A percentile compares a stretch with the other conserved stretches of the same genome.
Evolutionary conservation across 2,113 vertebrate genomes (phyloP).

Genomic region (Leucopsar rothschildi): DNA sequence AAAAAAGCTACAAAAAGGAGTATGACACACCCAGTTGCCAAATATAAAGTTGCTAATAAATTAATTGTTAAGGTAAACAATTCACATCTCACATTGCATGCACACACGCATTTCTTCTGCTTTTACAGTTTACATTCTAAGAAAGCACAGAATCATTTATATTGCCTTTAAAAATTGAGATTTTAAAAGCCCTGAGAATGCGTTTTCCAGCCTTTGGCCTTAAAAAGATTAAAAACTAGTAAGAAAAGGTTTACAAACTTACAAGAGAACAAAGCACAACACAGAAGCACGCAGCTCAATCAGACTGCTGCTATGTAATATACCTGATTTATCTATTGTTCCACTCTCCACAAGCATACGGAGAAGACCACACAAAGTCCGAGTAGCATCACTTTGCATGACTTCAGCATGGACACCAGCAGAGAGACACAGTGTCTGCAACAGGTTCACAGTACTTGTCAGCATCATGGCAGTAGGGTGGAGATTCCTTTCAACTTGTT

Average conservation of each 20-base stretch:
- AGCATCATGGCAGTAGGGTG: slow-evolving; percentile 95
- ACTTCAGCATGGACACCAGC: slow-evolving; percentile 91
- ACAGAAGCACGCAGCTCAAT: neutral
- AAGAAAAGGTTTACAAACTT: neutral
- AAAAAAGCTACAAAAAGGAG: neutral
- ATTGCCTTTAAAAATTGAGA: neutral
- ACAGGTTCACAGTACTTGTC: slow-evolving; percentile 89
- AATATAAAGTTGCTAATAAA: neutral
- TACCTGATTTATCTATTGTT: slow-evolving; percentile 87
- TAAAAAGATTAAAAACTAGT: neutral
- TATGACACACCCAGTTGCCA: neutral
- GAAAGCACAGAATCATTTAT: neutral
- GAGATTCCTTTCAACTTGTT: slow-evolving; percentile 84
- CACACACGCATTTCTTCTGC: neutral
- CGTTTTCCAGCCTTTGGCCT: neutral
- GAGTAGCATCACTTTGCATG: slow-evolving; percentile 89
- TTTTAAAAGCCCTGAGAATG: neutral
- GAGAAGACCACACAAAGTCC: slow-evolving; percentile 90
- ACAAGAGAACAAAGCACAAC: neutral
- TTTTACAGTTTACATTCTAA: neutral
- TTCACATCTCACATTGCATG: neutral
- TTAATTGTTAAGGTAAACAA: neutral
- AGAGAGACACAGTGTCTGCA: slow-evolving; percentile 90
- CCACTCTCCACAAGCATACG: slow-evolving; percentile 94
- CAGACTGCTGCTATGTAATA: neutral